These are phyloP conservation scores for Thymallus thymallus DNA, from an alignment of 2,113 vertebrate genomes.

Conservation along the genomic window DNA sequence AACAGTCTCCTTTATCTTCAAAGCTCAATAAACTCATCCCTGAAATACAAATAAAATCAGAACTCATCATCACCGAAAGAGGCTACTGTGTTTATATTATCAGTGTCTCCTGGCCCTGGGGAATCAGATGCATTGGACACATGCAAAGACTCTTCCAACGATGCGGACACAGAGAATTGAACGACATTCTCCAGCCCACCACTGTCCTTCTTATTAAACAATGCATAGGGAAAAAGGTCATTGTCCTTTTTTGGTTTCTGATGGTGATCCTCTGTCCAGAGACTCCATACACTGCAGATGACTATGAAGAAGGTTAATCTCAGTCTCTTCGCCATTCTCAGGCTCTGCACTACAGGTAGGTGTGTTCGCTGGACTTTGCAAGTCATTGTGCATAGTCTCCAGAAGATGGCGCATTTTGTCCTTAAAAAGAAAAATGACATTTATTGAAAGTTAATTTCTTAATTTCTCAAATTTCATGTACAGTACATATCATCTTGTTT, in stretches of 20 bases:
- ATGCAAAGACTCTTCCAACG: conserved; percentile 55
- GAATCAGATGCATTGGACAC: conserved; percentile 48
- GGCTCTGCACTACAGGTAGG: conserved; percentile 23
- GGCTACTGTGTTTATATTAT: conserved; percentile 22
- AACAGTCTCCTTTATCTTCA: background rate
- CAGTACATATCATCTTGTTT: background rate
- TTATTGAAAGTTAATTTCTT: no score
- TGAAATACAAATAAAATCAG: conserved; percentile 34
- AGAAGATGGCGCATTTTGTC: conserved; percentile 78
- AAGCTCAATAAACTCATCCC: background rate
- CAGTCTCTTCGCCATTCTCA: conserved; percentile 34
- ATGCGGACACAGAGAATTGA: conserved; percentile 28
- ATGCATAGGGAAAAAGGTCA: conserved; percentile 19
- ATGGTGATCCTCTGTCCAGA: background rate
- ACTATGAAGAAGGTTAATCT: conserved; percentile 13
- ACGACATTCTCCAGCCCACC: conserved; percentile 19
- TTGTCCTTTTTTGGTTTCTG: conserved; percentile 39
- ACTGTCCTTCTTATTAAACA: conserved; percentile 26
- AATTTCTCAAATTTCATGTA: no score
- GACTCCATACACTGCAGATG: conserved; percentile 30
- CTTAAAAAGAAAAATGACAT: conserved; percentile 46
- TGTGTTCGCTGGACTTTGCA: conserved; percentile 52
- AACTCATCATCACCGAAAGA: conserved; percentile 69
- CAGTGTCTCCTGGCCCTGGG: conserved; percentile 10
- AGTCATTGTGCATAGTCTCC: conserved; percentile 69